Base-by-base conservation (phyloP, 2,888 invertebrate species). In the Parasteatoda lunata region DNA sequence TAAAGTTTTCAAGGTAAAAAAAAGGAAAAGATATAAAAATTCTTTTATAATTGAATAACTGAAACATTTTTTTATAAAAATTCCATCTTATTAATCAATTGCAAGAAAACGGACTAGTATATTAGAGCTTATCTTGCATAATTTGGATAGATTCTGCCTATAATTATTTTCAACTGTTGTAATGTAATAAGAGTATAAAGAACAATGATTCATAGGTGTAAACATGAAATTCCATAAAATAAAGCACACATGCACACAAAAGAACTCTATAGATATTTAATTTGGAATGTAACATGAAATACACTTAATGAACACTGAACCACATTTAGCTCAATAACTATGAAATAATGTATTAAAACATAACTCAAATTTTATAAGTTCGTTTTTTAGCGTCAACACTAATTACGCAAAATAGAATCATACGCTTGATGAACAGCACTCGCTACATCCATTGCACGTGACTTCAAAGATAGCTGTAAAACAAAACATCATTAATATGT, bases 371-470 rank as follows among this genome's bases (percentile, higher is more conserved):
- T 49, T 76, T 30, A 68, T 69, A 64, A 77, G 77, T 77, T 52
- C 66, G 59, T 49, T 68, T 15, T 64, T 30, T 65, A 48, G 3
- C 49, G 30, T 6, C 13, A 49, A 52, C 54, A 11, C 85, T 72
- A 89, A 83, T 89, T 92, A 90, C 94, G 94, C 84, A 96, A 93
- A 90, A 97, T 95, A 89, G 94, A 94, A 92, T 98, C 98, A 92
- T 97, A 98, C 30, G 97, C 95, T 92, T 97, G 96, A 93, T 97
- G 97, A 91, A 99, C 95, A 90, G 96, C 96, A 11, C 95, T 93
- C 78, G 97, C 97, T 49, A 98, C 97, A 92, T 98, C 98, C 51
- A 96, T 95, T 0, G 97, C 96, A 89, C 98, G 94, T 0, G 98
- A 97, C 92, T 99, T 99, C 89, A 99, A 93, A 3, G 95, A 95